Evolutionary conservation across 2,797 vertebrate species (phyloP).

Genomic region (Syngnathus rostellatus): DNA sequence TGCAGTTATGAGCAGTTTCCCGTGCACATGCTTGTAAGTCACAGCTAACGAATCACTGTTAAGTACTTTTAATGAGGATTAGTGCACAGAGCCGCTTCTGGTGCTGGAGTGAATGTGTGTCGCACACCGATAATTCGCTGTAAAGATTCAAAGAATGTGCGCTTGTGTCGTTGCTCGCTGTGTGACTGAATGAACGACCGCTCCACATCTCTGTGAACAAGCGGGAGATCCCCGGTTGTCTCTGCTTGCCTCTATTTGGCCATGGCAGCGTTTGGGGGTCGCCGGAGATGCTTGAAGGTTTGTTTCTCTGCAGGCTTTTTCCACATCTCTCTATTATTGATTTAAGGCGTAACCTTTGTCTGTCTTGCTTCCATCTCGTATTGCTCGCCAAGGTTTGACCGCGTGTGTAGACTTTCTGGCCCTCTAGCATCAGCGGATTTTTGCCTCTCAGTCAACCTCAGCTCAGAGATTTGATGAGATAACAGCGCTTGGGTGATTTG

Average conservation of each 20-base stretch:
- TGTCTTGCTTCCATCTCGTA: constrained; percentile 4
- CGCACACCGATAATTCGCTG: constrained; percentile 29
- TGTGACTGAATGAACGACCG: constrained; percentile 27
- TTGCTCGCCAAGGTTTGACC: constrained; percentile 13
- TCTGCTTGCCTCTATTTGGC: constrained; percentile 18
- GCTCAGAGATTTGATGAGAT: constrained; percentile 31
- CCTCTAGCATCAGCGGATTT: constrained; percentile 33
- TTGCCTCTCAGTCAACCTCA: constrained; percentile 37
- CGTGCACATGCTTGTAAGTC: not conserved
- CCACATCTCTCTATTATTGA: constrained; percentile 1
- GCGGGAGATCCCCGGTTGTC: constrained; percentile 36
- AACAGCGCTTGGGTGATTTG: constrained; percentile 9
- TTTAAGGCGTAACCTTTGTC: not conserved
- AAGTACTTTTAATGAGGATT: constrained; percentile 11
- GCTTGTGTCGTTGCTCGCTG: constrained; percentile 21
- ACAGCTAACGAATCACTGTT: constrained; percentile 9
- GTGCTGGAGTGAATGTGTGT: constrained; percentile 28
- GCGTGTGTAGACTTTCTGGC: constrained; percentile 21
- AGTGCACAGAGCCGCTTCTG: constrained; percentile 6
- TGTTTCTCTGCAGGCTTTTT: constrained; percentile 11
- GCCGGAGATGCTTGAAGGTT: constrained; percentile 7
- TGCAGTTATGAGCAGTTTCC: not conserved
- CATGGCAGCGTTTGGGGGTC: constrained; percentile 25
- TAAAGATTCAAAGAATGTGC: constrained; percentile 19
- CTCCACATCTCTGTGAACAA: constrained; percentile 34